Conservation (phyloP, 2,888 invertebrate species). For the Zootermopsis nevadensis region DNA sequence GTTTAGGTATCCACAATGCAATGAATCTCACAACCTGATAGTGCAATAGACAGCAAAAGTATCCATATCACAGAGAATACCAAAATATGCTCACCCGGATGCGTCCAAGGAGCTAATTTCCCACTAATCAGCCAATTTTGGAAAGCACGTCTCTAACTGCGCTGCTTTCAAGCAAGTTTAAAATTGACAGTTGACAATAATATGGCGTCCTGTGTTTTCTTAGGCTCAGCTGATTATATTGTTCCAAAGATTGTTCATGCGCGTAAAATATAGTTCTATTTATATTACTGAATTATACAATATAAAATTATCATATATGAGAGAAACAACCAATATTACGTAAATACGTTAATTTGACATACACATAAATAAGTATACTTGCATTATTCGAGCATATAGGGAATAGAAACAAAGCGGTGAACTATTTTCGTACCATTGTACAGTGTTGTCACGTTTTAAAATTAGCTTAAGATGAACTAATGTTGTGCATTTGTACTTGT, state of each 20-base stretch:
- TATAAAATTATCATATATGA: no score
- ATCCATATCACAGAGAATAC: no score
- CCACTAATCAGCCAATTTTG: constrained; percentile 41
- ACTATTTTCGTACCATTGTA: neutral
- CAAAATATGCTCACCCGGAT: constrained; percentile 51
- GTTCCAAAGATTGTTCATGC: neutral
- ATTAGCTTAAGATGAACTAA: no score
- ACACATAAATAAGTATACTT: neutral
- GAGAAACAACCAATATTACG: neutral
- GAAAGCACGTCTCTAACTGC: neutral
- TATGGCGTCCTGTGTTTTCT: constrained; percentile 42
- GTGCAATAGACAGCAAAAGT: no score
- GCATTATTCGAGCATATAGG: neutral
- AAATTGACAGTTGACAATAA: constrained; percentile 44
- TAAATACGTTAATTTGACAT: neutral
- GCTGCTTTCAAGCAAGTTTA: constrained; percentile 24
- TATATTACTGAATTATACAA: neutral
- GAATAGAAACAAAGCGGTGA: neutral
- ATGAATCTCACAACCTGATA: no score
- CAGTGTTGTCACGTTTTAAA: neutral
- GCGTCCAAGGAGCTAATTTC: constrained; percentile 44
- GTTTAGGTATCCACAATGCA: no score
- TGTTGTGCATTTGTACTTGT: neutral
- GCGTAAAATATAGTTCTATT: constrained; percentile 21
- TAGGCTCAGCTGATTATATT: constrained; percentile 41